Evolutionary conservation across 2,888 invertebrate species (phyloP), one percentile per base, ranked within the genome.

Genomic region (Leucania comma): DNA sequence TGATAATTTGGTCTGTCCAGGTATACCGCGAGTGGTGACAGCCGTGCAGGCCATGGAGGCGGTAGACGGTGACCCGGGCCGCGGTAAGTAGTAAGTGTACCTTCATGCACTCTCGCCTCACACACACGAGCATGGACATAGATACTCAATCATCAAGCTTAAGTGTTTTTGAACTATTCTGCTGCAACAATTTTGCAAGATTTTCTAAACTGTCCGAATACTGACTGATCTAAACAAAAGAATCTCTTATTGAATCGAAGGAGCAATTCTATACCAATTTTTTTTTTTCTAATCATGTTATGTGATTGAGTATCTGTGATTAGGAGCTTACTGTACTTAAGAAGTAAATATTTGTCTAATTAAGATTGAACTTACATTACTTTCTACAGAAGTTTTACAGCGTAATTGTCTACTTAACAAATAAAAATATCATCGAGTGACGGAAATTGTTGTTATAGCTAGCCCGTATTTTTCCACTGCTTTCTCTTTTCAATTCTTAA

Each of bases 31-130:
- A 86, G 97, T 98, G 89, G 97, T 98, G 86, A 97, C 97, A 58
- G 97, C 96, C 0, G 96, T 96, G 93, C 97, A 93, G 92, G 97
- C 95, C 86, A 97, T 93, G 97, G 97, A 93, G 93, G 96, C 95
- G 82, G 96, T 93, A 90, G 96, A 93, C 95, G 96, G 94, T 93
- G 97, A 95, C 95, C 97, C 96, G 92, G 97, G 97, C 95, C 97
- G 97, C 96, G 98, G 98, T 98, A 97, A 98, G 98, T 97, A 97
- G 98, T 97, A 97, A 97, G 97, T 97, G 97, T 93, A 92, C 89
- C 88, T 93, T 93, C 95, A 95, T 92, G 95, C 95, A 95, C 95
- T 94, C 92, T 93, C 96, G 94, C 93, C 95, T 93, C 96, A 95
- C 91, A 82, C 89, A 88, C 93, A 92, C 90, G 85, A 90, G 88